Evolutionary conservation across 2,113 vertebrate species (phyloP), one percentile per base, ranked within the genome.

Genomic region (Colistium nudipinnis): DNA sequence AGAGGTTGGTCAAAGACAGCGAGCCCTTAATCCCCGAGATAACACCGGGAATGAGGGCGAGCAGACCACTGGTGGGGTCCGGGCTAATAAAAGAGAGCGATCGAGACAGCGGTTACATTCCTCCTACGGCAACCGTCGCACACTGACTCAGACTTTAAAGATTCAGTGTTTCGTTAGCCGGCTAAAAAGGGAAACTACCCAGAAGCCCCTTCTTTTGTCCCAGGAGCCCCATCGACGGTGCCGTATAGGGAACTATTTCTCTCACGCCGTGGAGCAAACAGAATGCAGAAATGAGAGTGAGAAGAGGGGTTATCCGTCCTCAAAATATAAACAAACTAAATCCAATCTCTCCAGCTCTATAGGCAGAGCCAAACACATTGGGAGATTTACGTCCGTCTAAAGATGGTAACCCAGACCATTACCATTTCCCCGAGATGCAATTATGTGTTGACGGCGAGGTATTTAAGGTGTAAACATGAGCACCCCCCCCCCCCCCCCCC

Each of bases 11-110:
- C 57, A 81, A 74, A 79, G 70, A 81, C 73, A 53, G 57, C 57
- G 62, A 89, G 85, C 84, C 78, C 83, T 88, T 92, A 93, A 93
- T 87, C 89, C 87, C 61, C 24, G 70, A 90, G 90, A 91, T 92
- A 90, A 91, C 81, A 76, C 36, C 74, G 68, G 79, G 87, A 80
- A 86, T 82, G 82, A 81, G 63, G 68, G 74, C 80, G 74, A 70
- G 60, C 85, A 84, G 81, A 83, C 78, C 78, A 64, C 48, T 56
- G 64, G 76, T 84, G 69, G 67, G 61, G 49, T 57, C 49, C 2
- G 65, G 72, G 71, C 90, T 89, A 90, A 88, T 90, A 91, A 89
- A 91, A 85, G 82, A 85, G 78, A 84, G 62, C 71, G 78, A 85
- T 80, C 36, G 86, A 84, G 76, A 86, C 86, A 88, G 81, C 60